Evolutionary conservation across 92 coral and sea anemone species (phyloP), one percentile per base, ranked within the genome.

Genomic region (Epizoanthus fatuus): DNA sequence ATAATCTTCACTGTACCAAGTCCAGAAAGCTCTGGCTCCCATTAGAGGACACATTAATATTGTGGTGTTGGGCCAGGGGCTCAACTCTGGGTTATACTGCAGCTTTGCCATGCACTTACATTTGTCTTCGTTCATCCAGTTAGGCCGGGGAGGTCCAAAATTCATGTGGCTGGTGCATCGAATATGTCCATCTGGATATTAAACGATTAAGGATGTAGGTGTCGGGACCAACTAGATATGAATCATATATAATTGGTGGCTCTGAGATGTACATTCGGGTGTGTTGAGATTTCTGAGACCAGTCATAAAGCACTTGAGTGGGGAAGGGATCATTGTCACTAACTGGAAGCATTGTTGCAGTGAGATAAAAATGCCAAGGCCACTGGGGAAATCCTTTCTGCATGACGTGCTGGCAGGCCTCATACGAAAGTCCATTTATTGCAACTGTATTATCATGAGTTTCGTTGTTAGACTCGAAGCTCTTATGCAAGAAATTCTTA

Each of bases 51-150:
- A 57, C 63, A 57, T 22, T 7, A n/a, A 17, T 15, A 57, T 57
- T 57, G 63, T 57, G 63, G 63, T 57, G 63, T n/a, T 57, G 63
- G 12, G 63, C 63, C 63, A 57, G 22, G 63, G 63, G 3, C 63
- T 57, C 7, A 57, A 57, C 5, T 57, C 63, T 10, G 63, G 6
- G 19, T 57, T 57, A 22, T 57, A 4, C 63, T 57, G 63, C 16
- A 57, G 16, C 20, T 16, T 17, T 57, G 20, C 63, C 63, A 57
- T 57, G 63, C 63, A 57, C 25, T 16, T 57, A 22, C 63, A 57
- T 3, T 57, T 57, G n/a, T 57, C 63, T 57, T n/a, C 63, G 63
- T 57, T 57, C 63, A 57, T 57, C 63, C 63, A 57, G 6, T 57
- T 57, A 8, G 63, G 63, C n/a, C 63, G 63, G 25, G 25, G 63